These are phyloP conservation scores for Gastracanthus pulcherrimus DNA, from an alignment of 2,888 invertebrate genomes.

Conservation along the genomic window DNA sequence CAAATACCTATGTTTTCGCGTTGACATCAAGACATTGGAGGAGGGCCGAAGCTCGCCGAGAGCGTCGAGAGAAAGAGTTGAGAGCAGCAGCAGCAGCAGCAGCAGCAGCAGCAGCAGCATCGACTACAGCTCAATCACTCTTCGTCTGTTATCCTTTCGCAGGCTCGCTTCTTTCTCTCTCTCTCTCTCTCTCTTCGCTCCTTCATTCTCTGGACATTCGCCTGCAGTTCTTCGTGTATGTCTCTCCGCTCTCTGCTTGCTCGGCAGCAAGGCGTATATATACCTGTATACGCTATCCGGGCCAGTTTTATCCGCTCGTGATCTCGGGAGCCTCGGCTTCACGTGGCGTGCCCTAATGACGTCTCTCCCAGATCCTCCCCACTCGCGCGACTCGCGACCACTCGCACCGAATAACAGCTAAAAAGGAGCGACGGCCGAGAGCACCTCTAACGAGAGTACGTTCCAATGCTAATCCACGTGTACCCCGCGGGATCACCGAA, in stretches of 20 bases:
- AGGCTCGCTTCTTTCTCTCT: slow-evolving; percentile 3
- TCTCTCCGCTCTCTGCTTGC: too few relatives aligned
- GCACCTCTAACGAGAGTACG: slow-evolving; percentile 68
- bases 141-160: slow-evolving; percentile 68
- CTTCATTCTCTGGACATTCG: slow-evolving; percentile 26
- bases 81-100: slow-evolving; percentile 27
- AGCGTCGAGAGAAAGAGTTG: neutral
- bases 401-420: too few relatives aligned
- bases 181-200: slow-evolving; percentile 38
- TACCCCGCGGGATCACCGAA: slow-evolving; percentile 26
- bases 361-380: slow-evolving; percentile 71
- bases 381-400: too few relatives aligned
- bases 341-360: slow-evolving; percentile 76
- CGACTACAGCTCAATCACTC: slow-evolving; percentile 77
- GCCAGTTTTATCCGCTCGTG: slow-evolving; percentile 67
- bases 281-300: too few relatives aligned
- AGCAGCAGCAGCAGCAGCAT: slow-evolving; percentile 66
- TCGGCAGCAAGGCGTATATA: too few relatives aligned
- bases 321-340: slow-evolving; percentile 69
- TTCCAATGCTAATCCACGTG: slow-evolving; percentile 74
- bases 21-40: slow-evolving; percentile 72
- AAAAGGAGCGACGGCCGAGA: slow-evolving; percentile 65
- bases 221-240: slow-evolving; percentile 32
- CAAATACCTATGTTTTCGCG: slow-evolving; percentile 10
- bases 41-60: neutral